Conservation (phyloP, 2,113 vertebrate species). For the Nyctibius bracteatus region DNA sequence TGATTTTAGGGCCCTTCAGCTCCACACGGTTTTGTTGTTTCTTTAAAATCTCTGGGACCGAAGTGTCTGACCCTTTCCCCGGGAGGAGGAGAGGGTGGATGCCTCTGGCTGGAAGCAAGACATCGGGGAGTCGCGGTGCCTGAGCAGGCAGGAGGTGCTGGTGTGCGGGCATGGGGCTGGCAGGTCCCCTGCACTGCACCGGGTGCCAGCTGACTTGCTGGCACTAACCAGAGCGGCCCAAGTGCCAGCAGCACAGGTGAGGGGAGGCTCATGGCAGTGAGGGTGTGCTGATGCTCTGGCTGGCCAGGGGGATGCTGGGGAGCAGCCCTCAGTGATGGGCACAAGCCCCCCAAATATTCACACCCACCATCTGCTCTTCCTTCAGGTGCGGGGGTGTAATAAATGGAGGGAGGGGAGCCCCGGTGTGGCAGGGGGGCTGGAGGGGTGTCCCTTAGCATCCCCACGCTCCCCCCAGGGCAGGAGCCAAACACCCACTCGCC, state of each 20-base stretch:
- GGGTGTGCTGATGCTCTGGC: neutral
- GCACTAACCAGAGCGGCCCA: neutral
- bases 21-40: neutral
- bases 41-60: neutral
- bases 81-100: neutral
- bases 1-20: neutral
- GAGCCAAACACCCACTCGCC: neutral
- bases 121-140: neutral
- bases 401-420: neutral
- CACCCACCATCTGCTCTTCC: neutral
- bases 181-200: neutral
- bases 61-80: rapidly evolving
- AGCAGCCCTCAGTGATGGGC: rapidly evolving
- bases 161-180: neutral
- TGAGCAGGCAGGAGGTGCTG: neutral
- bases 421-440: neutral
- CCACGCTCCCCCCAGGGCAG: rapidly evolving
- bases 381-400: neutral
- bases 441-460: neutral
- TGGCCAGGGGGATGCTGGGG: neutral
- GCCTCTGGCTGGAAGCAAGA: neutral
- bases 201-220: neutral
- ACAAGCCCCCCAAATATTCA: rapidly evolving
- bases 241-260: rapidly evolving
- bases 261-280: neutral